Base-by-base conservation (phyloP, 2,797 vertebrate genomes). In the Macrochelys suwanniensis region DNA sequence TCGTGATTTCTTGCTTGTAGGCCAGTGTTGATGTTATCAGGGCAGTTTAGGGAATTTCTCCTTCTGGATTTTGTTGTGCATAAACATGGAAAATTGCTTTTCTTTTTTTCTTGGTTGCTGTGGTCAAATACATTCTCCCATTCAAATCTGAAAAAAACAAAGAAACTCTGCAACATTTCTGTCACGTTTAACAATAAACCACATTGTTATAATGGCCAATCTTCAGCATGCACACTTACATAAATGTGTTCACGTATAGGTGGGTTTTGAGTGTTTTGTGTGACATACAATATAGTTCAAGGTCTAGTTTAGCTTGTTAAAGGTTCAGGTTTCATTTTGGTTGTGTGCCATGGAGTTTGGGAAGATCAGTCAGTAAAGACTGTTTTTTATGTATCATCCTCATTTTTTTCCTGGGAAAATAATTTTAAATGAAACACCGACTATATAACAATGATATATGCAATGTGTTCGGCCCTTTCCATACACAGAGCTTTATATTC, bases 381-480 rank as follows among this genome's bases (percentile, higher is more conserved):
- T 4, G 1, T 28, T 49, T 5, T 77, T 82, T 21, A 17, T 68
- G 33, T 78, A 90, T 94, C 11, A 33, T 68, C 57, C 77, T 93
- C 82, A 3, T 61, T 47, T 88, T 88, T 28, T 10, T 50, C 13
- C 33, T 80, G 80, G 25, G 26, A 87, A 84, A 33, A 89, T 3
- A 28, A 51, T 84, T 92, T 78, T 77, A 92, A 92, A 91, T 83
- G 51, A 81, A 93, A 80, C 79, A 1, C 19, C 85, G 59, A 25
- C 28, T 6, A 0, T 4, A 37, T 33, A 80, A 42, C n/a, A 88
- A 16, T 84, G 7, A 2, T 2, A n/a, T 71, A 19, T 57, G 12
- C 2, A 31, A 83, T 33, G 50, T 88, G 85, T 80, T 82, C 87
- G 6, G 26, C 47, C n/a, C 3, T 95, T 84, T 84, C 79, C 47